A percentile compares a stretch with the other conserved stretches of the same genome.
Evolutionary conservation across 2,797 vertebrate genomes (phyloP).

Genomic region (Danio tinwini): DNA sequence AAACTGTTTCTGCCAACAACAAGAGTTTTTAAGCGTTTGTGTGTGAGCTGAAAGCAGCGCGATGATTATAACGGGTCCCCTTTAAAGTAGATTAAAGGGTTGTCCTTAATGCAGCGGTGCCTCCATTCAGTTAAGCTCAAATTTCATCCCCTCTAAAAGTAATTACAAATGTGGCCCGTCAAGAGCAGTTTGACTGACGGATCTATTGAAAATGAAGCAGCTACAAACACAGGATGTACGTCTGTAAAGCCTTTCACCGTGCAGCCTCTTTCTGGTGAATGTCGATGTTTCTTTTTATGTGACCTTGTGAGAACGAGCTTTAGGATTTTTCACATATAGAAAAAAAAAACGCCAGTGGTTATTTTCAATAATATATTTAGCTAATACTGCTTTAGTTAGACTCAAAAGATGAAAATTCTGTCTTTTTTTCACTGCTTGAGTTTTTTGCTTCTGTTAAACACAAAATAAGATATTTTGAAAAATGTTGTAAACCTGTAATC

Average conservation of each 20-base stretch:
- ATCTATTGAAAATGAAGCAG: background rate
- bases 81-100: conserved; percentile 50
- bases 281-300: background rate
- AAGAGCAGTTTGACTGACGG: conserved; percentile 18
- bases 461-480: too few relatives aligned
- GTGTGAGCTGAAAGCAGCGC: conserved; percentile 27
- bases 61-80: conserved; percentile 7
- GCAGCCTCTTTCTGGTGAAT: too few relatives aligned
- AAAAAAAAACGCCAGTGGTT: too few relatives aligned
- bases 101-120: conserved; percentile 35
- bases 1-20: background rate
- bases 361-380: too few relatives aligned
- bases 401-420: too few relatives aligned
- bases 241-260: background rate
- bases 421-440: too few relatives aligned
- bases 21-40: conserved; percentile 20
- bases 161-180: conserved; percentile 43
- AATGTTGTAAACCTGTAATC: too few relatives aligned
- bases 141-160: conserved; percentile 48
- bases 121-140: conserved; percentile 46
- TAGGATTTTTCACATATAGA: too few relatives aligned
- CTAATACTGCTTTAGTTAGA: too few relatives aligned
- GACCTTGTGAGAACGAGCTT: too few relatives aligned
- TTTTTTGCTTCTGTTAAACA: too few relatives aligned
- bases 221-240: conserved; percentile 11